Evolutionary conservation across 1,140 invertebrate species (phyloP), one percentile per base, ranked within the genome.

Genomic region (Diabrotica virgifera): DNA sequence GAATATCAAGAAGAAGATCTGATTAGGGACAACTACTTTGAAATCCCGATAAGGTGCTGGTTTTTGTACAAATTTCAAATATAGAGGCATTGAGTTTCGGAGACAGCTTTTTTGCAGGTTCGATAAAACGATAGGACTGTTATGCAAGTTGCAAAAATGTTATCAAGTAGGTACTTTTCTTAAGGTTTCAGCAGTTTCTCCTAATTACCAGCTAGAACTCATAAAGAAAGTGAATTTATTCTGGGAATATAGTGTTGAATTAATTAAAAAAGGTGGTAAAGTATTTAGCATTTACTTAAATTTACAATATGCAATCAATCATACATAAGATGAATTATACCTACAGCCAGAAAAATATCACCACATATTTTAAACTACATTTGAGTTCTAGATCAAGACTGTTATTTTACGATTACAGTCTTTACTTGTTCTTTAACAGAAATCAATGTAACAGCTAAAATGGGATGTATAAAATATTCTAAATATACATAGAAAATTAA

Each of bases 281-380:
- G 75, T 78, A 78, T 76, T 77, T 76, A 78, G 76, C 76, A 76
- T 77, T 78, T 78, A 78, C 76, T 77, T 77, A 77, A 24, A 70
- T 74, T 78, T 77, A 78, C 73, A 78, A 72, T 77, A 78, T 77
- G 77, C 76, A 77, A 77, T 78, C 76, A 74, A 77, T 78, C 76
- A 74, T 78, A 78, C 76, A 77, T 77, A 77, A 76, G 72, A 74
- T 77, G 76, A 74, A 74, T 73, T 77, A 77, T 77, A 78, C 77
- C 76, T 78, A 78, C 77, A 78, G 77, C 77, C 77, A 78, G 77
- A 78, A 78, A 78, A 78, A 78, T 78, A 78, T 78, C 77, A 78
- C 77, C 77, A 78, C 76, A 78, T 78, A 78, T 78, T 77, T 78
- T 77, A 78, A 78, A 78, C 77, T 78, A 78, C 77, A 77, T 73